A percentile compares a stretch with the other conserved stretches of the same genome.
Conservation (phyloP, 1,140 invertebrate genomes). For the Drosophila orena region DNA sequence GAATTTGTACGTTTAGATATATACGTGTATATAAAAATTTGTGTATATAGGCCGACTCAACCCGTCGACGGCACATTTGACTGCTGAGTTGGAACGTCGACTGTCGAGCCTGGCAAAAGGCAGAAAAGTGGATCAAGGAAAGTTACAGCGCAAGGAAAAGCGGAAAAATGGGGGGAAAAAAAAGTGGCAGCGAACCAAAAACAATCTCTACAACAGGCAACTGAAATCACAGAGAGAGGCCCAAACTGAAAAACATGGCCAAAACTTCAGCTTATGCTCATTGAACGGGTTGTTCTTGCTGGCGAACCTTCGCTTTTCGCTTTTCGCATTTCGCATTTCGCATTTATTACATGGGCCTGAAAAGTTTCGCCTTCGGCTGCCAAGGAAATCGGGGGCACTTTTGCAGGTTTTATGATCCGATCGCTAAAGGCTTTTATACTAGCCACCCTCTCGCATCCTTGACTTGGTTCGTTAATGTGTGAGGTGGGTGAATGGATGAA, state of each 20-base stretch:
- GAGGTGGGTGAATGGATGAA: background rate
- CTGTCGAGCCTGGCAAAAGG: constrained; percentile 43
- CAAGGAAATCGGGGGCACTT: constrained; percentile 57
- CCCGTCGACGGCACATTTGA: constrained; percentile 59
- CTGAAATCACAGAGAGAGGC: constrained; percentile 55
- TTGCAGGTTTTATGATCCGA: constrained; percentile 75
- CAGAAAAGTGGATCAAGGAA: constrained; percentile 78
- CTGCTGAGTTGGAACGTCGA: constrained; percentile 64
- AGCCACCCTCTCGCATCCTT: background rate
- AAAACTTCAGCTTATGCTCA: constrained; percentile 72
- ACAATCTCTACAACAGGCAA: constrained; percentile 42
- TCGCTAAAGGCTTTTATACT: constrained; percentile 32
- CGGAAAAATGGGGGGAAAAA: constrained; percentile 24
- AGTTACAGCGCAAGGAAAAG: constrained; percentile 43
- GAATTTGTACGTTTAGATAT: constrained; percentile 5
- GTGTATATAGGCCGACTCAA: constrained; percentile 52
- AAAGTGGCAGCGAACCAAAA: constrained; percentile 35
- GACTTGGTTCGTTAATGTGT: constrained; percentile 4
- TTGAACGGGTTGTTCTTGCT: constrained; percentile 27
- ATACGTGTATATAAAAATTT: background rate
- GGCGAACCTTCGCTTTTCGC: constrained; percentile 32
- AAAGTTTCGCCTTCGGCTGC: constrained; percentile 50
- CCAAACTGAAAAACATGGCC: constrained; percentile 44
- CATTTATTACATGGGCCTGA: constrained; percentile 75
- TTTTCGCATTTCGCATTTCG: constrained; percentile 28